Evolutionary conservation across 2,888 invertebrate genomes (phyloP).

Genomic region (Lottia scabra): DNA sequence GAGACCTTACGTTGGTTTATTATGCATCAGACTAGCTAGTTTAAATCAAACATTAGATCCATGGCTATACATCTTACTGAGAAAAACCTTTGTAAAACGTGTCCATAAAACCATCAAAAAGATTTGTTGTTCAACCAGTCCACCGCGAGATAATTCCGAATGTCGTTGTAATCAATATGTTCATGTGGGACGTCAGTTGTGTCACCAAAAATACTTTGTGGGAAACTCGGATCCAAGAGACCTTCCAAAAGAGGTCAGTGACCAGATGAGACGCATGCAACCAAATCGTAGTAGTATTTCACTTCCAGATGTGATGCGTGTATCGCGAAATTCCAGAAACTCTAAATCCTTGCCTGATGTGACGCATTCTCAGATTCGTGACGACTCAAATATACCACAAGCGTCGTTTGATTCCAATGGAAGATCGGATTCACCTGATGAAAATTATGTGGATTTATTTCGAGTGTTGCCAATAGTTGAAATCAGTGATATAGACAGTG

Average conservation of each 20-base stretch:
- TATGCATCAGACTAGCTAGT: slow-evolving; percentile 62
- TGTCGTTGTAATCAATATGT: slow-evolving; percentile 29
- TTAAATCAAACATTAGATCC: slow-evolving; percentile 67
- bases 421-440: slow-evolving; percentile 11
- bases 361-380: slow-evolving; percentile 4
- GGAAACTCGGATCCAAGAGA: slow-evolving; percentile 13
- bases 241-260: slow-evolving; percentile 2
- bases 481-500: slow-evolving; percentile 11
- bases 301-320: slow-evolving; percentile 24
- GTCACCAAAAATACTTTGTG: slow-evolving; percentile 34
- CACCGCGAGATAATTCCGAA: slow-evolving; percentile 9
- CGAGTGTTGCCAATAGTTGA: slow-evolving; percentile 10
- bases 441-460: slow-evolving; percentile 25
- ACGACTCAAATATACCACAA: background rate
- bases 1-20: slow-evolving; percentile 51
- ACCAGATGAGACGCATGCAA: background rate
- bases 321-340: slow-evolving; percentile 15
- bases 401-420: background rate
- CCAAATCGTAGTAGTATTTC: background rate
- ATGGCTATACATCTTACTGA: slow-evolving; percentile 67
- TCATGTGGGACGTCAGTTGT: slow-evolving; percentile 33
- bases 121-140: slow-evolving; percentile 24
- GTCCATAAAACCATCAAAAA: slow-evolving; percentile 22
- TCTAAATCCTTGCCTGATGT: slow-evolving; percentile 13
- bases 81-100: slow-evolving; percentile 46